These are phyloP conservation scores for Penelope pileata DNA, from an alignment of 2,113 vertebrate genomes.

Conservation along the genomic window DNA sequence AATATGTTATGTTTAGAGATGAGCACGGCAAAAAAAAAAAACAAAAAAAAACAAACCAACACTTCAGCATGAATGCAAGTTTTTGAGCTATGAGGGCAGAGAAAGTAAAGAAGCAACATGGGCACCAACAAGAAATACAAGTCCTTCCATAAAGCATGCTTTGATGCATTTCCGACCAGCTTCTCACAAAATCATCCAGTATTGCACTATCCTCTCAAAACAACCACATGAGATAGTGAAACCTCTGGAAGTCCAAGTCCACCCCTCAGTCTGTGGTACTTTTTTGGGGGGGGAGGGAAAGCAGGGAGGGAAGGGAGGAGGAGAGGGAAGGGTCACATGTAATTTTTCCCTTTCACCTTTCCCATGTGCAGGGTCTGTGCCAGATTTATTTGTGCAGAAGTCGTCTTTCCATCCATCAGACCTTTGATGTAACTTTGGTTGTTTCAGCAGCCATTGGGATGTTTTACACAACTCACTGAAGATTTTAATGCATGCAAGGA, in stretches of 20 bases:
- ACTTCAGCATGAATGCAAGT: background rate
- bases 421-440: background rate
- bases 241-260: background rate
- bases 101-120: background rate
- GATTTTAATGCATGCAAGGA: background rate
- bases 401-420: background rate
- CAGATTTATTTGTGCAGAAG: background rate
- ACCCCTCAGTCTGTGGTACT: background rate
- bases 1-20: constrained; percentile 10
- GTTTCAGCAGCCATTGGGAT: background rate
- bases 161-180: background rate
- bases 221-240: background rate
- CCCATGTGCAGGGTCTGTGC: background rate
- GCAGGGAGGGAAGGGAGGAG: too few species aligned
- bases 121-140: background rate
- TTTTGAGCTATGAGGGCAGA: background rate
- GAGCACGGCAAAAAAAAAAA: background rate
- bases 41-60: background rate
- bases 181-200: background rate
- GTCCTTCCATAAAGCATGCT: background rate
- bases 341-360: background rate
- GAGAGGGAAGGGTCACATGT: too few species aligned
- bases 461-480: background rate
- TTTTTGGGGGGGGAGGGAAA: too few species aligned
- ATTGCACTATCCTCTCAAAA: background rate